A percentile compares a stretch with the other conserved stretches of the same genome.
Evolutionary conservation across 2,888 invertebrate genomes (phyloP).

Genomic region (Conops quadrifasciatus): DNA sequence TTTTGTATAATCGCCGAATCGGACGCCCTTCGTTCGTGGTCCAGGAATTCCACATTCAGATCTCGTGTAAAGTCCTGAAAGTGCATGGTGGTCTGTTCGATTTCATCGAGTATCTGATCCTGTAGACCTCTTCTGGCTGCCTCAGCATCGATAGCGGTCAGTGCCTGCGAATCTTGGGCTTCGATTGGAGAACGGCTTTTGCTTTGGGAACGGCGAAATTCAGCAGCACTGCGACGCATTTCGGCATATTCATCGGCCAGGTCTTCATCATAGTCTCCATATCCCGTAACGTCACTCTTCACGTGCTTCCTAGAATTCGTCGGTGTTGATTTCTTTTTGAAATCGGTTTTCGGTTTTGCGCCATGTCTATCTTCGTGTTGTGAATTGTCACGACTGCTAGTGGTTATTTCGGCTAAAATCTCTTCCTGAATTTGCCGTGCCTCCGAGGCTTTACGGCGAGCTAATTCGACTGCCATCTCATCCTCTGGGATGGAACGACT

Average conservation of each 20-base stretch:
- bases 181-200: slow-evolving; percentile 57
- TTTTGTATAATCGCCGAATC: slow-evolving; percentile 58
- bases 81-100: slow-evolving; percentile 53
- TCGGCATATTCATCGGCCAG: slow-evolving; percentile 53
- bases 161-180: slow-evolving; percentile 40
- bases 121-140: slow-evolving; percentile 52
- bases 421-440: slow-evolving; percentile 56
- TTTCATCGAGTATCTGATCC: slow-evolving; percentile 55
- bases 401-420: slow-evolving; percentile 56
- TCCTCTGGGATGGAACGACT: slow-evolving; percentile 48
- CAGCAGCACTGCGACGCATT: slow-evolving; percentile 54
- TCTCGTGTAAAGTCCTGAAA: slow-evolving; percentile 57
- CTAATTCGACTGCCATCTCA: slow-evolving; percentile 36
- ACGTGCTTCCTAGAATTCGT: no score
- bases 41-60: slow-evolving; percentile 54
- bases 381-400: slow-evolving; percentile 29
- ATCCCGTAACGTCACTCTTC: slow-evolving; percentile 48
- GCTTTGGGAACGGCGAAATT: slow-evolving; percentile 59
- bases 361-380: slow-evolving; percentile 45
- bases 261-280: slow-evolving; percentile 51
- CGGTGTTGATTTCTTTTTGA: slow-evolving; percentile 37
- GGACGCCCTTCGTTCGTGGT: slow-evolving; percentile 60
- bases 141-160: slow-evolving; percentile 50
- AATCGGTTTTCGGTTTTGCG: slow-evolving; percentile 53
- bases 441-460: slow-evolving; percentile 46